Percentiles rank a stretch among this genome's conserved stretches.
These are phyloP conservation scores for Idaea aversata DNA, from an alignment of 2,888 invertebrate species.

Conservation along the genomic window DNA sequence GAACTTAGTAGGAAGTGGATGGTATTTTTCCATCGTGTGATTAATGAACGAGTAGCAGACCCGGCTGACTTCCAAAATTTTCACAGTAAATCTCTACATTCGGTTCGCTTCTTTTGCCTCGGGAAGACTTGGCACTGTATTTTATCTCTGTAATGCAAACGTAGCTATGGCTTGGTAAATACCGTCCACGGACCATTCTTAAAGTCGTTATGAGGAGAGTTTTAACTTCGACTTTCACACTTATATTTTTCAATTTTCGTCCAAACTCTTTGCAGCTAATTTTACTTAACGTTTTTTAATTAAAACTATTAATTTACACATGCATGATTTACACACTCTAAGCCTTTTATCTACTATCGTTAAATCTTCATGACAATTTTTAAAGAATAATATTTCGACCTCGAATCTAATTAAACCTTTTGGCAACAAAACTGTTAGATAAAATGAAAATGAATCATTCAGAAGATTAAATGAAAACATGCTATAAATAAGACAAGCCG, in stretches of 20 bases:
- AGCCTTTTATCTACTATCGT: not conserved
- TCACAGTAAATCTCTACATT: conserved; percentile 70
- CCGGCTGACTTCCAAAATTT: conserved; percentile 80
- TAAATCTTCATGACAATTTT: conserved; percentile 12
- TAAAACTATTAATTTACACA: too few species aligned
- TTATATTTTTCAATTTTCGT: conserved; percentile 7
- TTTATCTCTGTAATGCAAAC: conserved; percentile 75
- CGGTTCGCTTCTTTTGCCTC: conserved; percentile 74
- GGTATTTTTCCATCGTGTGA: conserved; percentile 69
- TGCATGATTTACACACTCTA: too few species aligned
- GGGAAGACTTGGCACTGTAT: conserved; percentile 75
- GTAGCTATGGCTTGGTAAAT: conserved; percentile 69
- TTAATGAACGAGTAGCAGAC: conserved; percentile 69
- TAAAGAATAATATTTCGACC: conserved; percentile 14
- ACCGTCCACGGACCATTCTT: conserved; percentile 41
- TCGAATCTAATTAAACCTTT: conserved; percentile 16
- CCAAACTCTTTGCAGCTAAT: not conserved
- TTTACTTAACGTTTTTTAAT: too few species aligned
- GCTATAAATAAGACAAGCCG: conserved; percentile 13
- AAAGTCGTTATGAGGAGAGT: conserved; percentile 23
- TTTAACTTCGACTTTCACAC: not conserved
- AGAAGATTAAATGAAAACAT: conserved; percentile 23
- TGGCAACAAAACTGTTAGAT: conserved; percentile 15
- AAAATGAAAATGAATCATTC: conserved; percentile 16
- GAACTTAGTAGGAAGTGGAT: conserved; percentile 26